Percentiles rank a stretch among this genome's conserved stretches.
These are phyloP conservation scores for Pollenia amentaria DNA, from an alignment of 2,888 invertebrate genomes.

Conservation along the genomic window DNA sequence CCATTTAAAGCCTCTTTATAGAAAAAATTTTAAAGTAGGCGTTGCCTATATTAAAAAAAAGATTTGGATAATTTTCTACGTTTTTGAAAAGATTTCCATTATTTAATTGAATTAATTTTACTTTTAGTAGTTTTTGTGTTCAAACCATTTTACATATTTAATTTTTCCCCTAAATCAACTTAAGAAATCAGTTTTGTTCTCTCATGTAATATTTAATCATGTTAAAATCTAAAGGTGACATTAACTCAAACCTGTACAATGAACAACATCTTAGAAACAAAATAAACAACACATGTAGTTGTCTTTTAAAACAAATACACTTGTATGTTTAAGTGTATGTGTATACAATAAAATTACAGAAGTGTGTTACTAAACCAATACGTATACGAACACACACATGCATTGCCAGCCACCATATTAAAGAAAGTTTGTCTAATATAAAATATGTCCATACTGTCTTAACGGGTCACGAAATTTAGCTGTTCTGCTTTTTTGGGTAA, in stretches of 20 bases:
- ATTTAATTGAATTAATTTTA: no score
- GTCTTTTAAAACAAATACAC: not conserved
- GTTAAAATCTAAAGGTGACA: conserved; percentile 62
- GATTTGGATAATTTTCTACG: no score
- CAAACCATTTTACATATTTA: not conserved
- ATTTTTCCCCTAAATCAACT: not conserved
- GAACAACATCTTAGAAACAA: conserved; percentile 7
- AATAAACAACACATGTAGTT: conserved; percentile 23
- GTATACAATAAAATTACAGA: not conserved
- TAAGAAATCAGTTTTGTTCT: conserved; percentile 13
- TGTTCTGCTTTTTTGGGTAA: not conserved
- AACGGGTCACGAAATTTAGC: conserved; percentile 61
- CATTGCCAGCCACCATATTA: no score
- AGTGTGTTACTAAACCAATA: conserved; percentile 24
- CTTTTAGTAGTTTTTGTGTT: not conserved
- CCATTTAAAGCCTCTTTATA: no score
- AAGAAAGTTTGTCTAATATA: conserved; percentile 17
- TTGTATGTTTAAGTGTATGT: not conserved
- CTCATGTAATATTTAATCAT: conserved; percentile 66
- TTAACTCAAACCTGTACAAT: conserved; percentile 22
- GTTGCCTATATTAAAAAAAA: no score
- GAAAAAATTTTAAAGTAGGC: no score
- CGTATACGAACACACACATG: not conserved
- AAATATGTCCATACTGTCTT: conserved; percentile 59
- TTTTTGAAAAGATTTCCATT: no score